Base-by-base conservation (phyloP, 1,140 invertebrate genomes). In the Aleiodes sp. region DNA sequence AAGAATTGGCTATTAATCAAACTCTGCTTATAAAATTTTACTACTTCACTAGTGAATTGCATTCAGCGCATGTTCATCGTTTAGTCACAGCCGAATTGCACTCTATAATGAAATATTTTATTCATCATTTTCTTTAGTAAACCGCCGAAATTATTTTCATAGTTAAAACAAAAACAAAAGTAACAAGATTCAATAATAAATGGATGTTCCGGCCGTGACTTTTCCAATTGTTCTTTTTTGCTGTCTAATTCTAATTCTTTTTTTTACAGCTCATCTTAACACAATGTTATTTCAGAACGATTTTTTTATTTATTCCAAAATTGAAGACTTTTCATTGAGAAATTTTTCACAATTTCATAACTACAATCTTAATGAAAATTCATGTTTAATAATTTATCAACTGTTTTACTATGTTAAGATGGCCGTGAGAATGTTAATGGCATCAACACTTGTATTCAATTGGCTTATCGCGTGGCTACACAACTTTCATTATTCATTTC, bases 391-490 rank as follows among this genome's bases (percentile, higher is more conserved):
- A 59, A n/a, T 19, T 70, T 67, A 43, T 73, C 67, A 70, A 77
- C 62, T 63, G 72, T 78, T 59, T 59, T 31, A 33, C 9, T 76
- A 74, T 79, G 79, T 79, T 78, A 78, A 79, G 75, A 76, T 73
- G 75, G 66, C 70, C 72, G 73, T 62, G 69, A 78, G 46, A 75
- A 78, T 76, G 68, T 77, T 59, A 73, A 71, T 68, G 37, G 65
- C 65, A 64, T 68, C 59, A 28, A 62, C 61, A 66, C 63, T 72
- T 65, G 46, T 75, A 77, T 72, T 66, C 69, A 35, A 60, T 66
- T 62, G 10, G 31, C 28, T 31, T 33, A 28, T 60, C 12, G 12
- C 33, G 8, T 16, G 16, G 16, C 2, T 61, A 62, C 31, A 35
- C 10, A 35, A 35, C 31, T 35, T 35, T 35, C 31, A 35, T 35